phyloP scores from a whole-genome alignment of 2,113 vertebrate genomes.

The Dicerorhinus sumatrensis region DNA sequence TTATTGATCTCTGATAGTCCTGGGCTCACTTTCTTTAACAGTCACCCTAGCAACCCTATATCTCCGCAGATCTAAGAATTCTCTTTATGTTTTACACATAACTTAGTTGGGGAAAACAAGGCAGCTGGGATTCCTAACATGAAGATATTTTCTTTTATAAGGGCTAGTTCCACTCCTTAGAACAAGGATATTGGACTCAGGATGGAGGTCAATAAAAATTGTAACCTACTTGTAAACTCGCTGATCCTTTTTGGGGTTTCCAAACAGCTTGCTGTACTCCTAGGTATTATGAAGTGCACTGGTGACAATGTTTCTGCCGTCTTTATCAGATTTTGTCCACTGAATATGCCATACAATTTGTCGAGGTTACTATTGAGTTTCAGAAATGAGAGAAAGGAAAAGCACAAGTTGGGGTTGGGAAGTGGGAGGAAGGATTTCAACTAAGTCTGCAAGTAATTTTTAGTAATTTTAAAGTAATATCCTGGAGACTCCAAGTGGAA shows the following conservation, averaged over 20 bases:
- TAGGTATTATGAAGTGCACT: not conserved
- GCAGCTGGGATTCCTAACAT: slow-evolving; percentile 77
- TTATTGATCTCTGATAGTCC: slow-evolving; percentile 78
- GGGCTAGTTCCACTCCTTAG: slow-evolving; percentile 61
- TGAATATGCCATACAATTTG: not conserved
- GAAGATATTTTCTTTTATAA: slow-evolving; percentile 76
- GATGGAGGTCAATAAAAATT: slow-evolving; percentile 71
- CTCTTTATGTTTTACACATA: slow-evolving; percentile 79
- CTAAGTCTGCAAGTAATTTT: not conserved
- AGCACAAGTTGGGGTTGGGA: not conserved
- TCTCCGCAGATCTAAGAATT: slow-evolving; percentile 76
- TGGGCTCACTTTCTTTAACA: slow-evolving; percentile 61
- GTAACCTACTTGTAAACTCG: slow-evolving; percentile 59
- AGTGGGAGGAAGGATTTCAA: not conserved
- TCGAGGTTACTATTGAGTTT: not conserved
- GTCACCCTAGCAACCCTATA: slow-evolving; percentile 76
- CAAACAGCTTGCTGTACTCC: not conserved
- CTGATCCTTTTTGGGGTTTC: not conserved
- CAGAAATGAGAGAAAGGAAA: slow-evolving; percentile 8
- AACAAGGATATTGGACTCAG: slow-evolving; percentile 74
- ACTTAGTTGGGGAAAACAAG: slow-evolving; percentile 81
- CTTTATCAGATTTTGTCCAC: not conserved
- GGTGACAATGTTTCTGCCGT: not conserved
- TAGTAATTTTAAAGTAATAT: slow-evolving; percentile 34
- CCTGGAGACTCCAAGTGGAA: not conserved